Conservation (phyloP, 2,888 invertebrate species). For the Eilema griseolum region DNA sequence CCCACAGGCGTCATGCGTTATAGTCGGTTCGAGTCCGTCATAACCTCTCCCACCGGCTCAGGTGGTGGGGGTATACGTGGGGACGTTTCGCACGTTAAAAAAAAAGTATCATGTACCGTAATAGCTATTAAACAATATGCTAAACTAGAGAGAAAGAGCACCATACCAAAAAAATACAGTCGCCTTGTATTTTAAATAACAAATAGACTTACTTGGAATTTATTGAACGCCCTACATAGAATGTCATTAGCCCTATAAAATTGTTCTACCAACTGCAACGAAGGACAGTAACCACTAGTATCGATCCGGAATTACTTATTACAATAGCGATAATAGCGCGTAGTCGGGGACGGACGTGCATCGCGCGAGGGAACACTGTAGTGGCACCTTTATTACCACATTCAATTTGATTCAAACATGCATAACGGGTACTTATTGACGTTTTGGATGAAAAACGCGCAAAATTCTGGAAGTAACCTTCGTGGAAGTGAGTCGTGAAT, state of each 20-base stretch:
- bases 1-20: no score
- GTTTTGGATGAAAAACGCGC: not conserved
- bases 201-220: not conserved
- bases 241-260: not conserved
- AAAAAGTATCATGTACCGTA: no score
- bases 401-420: not conserved
- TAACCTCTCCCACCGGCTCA: no score
- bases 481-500: constrained; percentile 31
- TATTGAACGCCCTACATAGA: not conserved
- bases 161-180: not conserved
- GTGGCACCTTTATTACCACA: constrained; percentile 8
- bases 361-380: constrained; percentile 14
- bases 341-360: constrained; percentile 15
- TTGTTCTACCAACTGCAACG: not conserved
- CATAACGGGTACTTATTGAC: not conserved
- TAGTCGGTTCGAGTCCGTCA: no score
- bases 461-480: not conserved
- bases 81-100: no score
- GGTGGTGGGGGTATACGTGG: no score
- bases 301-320: constrained; percentile 53
- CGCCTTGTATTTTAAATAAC: no score
- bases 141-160: no score
- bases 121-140: no score
- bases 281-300: constrained; percentile 31
- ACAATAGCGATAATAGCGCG: constrained; percentile 29